These are phyloP conservation scores for Dynastes grantii DNA, from an alignment of 2,888 invertebrate species.

Conservation along the genomic window DNA sequence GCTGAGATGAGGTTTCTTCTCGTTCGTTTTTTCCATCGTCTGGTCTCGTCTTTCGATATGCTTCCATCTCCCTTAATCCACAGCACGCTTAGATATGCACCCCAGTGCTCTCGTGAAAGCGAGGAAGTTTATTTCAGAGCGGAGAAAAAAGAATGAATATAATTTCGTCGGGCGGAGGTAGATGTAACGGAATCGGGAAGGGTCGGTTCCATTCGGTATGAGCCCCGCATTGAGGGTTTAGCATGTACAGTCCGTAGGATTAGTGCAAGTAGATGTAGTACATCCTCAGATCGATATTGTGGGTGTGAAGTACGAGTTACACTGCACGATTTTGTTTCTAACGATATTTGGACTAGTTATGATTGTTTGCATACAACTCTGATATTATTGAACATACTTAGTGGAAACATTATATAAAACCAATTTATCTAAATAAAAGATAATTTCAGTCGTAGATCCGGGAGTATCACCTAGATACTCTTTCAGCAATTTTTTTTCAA, in stretches of 20 bases:
- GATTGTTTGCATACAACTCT: too few relatives aligned
- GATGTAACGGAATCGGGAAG: conserved; percentile 16
- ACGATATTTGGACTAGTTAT: background rate
- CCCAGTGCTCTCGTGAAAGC: conserved; percentile 35
- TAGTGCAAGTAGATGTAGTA: conserved; percentile 58
- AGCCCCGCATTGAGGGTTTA: conserved; percentile 40
- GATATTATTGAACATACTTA: too few relatives aligned
- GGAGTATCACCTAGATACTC: too few relatives aligned
- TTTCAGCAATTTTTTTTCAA: too few relatives aligned
- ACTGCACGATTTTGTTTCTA: conserved; percentile 45
- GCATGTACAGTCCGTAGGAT: conserved; percentile 52
- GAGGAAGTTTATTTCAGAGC: conserved; percentile 34
- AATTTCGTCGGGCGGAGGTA: conserved; percentile 37
- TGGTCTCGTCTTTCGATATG: conserved; percentile 15
- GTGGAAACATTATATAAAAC: too few relatives aligned
- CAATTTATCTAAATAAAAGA: too few relatives aligned
- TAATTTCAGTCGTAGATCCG: too few relatives aligned
- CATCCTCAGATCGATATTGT: conserved; percentile 59
- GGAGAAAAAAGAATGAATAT: conserved; percentile 35
- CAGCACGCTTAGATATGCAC: conserved; percentile 17
- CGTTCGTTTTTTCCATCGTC: conserved; percentile 5
- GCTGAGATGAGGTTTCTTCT: conserved; percentile 23
- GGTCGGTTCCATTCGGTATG: conserved; percentile 16
- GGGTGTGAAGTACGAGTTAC: conserved; percentile 59
- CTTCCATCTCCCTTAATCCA: background rate